phyloP scores from a whole-genome alignment of 2,113 vertebrate genomes.

The Clarias macrocephalus region DNA sequence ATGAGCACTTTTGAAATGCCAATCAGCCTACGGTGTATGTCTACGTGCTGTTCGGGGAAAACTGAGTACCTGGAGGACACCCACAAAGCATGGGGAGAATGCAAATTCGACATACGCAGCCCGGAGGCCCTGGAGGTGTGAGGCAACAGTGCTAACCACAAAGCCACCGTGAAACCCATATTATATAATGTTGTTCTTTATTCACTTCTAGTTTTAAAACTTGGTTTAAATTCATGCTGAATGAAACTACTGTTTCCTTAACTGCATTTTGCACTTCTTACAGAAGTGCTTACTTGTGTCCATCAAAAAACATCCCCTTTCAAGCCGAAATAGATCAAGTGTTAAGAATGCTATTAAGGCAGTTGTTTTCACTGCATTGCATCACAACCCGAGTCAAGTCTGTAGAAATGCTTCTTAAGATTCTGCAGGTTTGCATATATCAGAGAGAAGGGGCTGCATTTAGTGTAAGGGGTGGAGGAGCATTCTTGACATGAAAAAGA shows the following conservation, averaged over 20 bases:
- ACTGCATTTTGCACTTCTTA: neutral
- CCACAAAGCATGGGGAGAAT: too few species aligned
- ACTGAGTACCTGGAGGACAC: too few species aligned
- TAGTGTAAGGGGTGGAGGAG: slow-evolving; percentile 17
- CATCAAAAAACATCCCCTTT: neutral
- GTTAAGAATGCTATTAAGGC: neutral
- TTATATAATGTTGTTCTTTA: neutral
- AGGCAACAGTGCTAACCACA: too few species aligned
- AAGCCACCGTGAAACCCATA: too few species aligned
- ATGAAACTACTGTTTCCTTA: neutral
- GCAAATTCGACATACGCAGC: too few species aligned
- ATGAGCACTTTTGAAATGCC: too few species aligned
- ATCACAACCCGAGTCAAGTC: neutral
- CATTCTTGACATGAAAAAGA: slow-evolving; percentile 31
- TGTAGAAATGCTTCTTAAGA: neutral
- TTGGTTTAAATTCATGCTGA: neutral
- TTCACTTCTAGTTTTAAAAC: neutral
- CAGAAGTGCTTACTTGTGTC: neutral
- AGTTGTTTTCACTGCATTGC: neutral
- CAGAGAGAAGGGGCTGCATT: neutral
- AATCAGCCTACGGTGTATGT: too few species aligned
- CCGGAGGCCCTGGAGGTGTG: too few species aligned
- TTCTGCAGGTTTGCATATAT: neutral
- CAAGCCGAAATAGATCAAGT: neutral
- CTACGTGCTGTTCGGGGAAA: too few species aligned